Evolutionary conservation across 2,888 invertebrate species (phyloP).

Genomic region (Eristalis arbustorum): DNA sequence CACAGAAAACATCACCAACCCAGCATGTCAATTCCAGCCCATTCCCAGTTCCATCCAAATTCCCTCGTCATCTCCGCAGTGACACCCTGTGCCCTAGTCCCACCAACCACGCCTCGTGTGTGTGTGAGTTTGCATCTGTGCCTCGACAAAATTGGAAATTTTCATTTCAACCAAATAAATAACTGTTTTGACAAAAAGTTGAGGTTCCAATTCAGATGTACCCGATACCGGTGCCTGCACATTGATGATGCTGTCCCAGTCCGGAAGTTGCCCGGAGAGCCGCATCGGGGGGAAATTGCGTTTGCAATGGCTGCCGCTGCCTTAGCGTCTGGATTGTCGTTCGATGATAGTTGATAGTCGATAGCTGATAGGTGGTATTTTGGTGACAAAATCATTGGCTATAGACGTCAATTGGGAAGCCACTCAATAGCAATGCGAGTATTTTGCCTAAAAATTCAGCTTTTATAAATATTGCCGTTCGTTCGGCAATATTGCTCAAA

Average conservation of each 20-base stretch:
- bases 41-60: not conserved
- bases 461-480: no score
- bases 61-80: not conserved
- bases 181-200: conserved; percentile 18
- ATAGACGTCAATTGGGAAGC: not conserved
- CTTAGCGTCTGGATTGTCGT: not conserved
- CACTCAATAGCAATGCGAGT: no score
- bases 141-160: conserved; percentile 12
- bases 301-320: conserved; percentile 3
- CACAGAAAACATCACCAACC: not conserved
- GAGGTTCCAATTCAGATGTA: not conserved
- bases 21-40: no score
- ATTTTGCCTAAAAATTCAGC: no score
- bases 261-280: not conserved
- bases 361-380: not conserved
- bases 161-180: conserved; percentile 23
- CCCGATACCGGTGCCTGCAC: conserved; percentile 6
- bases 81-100: not conserved
- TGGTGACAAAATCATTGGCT: conserved; percentile 5
- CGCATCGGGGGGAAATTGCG: conserved; percentile 18
- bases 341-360: not conserved
- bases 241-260: not conserved
- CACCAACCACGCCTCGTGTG: not conserved
- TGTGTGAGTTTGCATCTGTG: not conserved
- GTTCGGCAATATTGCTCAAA: no score